Conservation (phyloP, 2,888 invertebrate genomes). For the Acanthoscelides obtectus region DNA sequence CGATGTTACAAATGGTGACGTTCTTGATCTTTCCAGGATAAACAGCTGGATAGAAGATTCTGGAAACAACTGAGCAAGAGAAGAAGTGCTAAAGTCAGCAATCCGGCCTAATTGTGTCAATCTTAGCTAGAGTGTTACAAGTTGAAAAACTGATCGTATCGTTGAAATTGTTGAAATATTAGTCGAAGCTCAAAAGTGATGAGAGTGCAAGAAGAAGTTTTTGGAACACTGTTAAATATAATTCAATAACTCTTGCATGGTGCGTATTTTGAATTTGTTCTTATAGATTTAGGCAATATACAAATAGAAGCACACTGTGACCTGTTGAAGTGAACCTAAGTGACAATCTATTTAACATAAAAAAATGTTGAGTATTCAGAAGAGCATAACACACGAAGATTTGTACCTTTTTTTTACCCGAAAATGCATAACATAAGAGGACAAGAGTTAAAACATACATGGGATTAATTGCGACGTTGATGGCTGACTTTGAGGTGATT, state of each 20-base stretch:
- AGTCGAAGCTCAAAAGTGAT: slow-evolving; percentile 3
- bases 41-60: slow-evolving; percentile 70
- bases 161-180: background rate
- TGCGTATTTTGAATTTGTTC: background rate
- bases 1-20: no score
- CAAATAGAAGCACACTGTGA: background rate
- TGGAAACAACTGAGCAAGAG: slow-evolving; percentile 76
- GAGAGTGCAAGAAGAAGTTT: slow-evolving; percentile 3
- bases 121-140: background rate
- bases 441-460: no score
- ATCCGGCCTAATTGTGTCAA: slow-evolving; percentile 30
- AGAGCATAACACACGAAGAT: no score
- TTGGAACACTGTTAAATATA: slow-evolving; percentile 2
- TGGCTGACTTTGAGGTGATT: no score
- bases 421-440: no score
- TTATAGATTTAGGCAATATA: background rate
- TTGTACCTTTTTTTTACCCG: no score
- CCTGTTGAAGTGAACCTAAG: no score
- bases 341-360: no score
- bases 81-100: slow-evolving; percentile 44
- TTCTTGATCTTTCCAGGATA: slow-evolving; percentile 69
- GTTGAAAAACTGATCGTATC: background rate
- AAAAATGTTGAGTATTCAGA: no score
- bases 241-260: slow-evolving; percentile 2
- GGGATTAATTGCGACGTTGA: no score